Evolutionary conservation across 2,888 invertebrate species (phyloP).

Genomic region (Drosophila fulvimacula): DNA sequence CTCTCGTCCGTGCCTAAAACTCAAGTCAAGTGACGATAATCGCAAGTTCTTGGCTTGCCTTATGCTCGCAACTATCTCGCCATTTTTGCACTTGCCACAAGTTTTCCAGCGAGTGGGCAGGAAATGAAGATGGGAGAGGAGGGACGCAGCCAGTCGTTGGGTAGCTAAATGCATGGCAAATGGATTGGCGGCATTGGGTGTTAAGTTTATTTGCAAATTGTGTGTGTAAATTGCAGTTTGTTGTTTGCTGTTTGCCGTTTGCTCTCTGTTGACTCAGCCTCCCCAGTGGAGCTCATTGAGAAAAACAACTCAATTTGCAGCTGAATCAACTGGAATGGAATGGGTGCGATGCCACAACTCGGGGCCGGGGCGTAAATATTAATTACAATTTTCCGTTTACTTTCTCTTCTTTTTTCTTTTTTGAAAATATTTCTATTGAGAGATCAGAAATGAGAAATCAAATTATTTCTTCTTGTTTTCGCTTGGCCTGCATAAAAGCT

Average conservation of each 20-base stretch:
- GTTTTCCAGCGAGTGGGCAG: neutral
- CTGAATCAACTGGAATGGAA: constrained; percentile 37
- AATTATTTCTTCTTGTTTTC: constrained; percentile 46
- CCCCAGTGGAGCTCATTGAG: constrained; percentile 30
- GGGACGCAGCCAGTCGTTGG: constrained; percentile 16
- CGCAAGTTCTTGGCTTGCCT: constrained; percentile 49
- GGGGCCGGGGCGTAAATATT: constrained; percentile 46
- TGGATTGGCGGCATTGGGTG: constrained; percentile 50
- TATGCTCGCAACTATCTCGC: neutral
- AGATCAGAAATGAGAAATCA: constrained; percentile 56
- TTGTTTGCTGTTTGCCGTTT: constrained; percentile 29
- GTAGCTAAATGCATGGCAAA: constrained; percentile 58
- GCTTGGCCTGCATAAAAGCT: constrained; percentile 15
- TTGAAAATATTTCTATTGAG: constrained; percentile 17
- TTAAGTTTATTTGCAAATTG: constrained; percentile 66
- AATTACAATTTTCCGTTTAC: constrained; percentile 41
- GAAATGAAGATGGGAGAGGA: neutral
- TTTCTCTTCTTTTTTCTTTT: constrained; percentile 3
- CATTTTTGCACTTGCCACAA: constrained; percentile 5
- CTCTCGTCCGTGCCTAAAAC: constrained; percentile 17
- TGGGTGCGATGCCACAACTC: neutral
- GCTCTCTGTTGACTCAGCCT: constrained; percentile 34
- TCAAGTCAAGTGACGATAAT: constrained; percentile 78
- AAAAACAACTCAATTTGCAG: constrained; percentile 63
- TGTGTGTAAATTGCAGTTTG: constrained; percentile 58